Evolutionary conservation across 30 jellyfish, hydroid and myxozoan genomes (phyloP).

Genomic region (Turritopsis dohrnii): DNA sequence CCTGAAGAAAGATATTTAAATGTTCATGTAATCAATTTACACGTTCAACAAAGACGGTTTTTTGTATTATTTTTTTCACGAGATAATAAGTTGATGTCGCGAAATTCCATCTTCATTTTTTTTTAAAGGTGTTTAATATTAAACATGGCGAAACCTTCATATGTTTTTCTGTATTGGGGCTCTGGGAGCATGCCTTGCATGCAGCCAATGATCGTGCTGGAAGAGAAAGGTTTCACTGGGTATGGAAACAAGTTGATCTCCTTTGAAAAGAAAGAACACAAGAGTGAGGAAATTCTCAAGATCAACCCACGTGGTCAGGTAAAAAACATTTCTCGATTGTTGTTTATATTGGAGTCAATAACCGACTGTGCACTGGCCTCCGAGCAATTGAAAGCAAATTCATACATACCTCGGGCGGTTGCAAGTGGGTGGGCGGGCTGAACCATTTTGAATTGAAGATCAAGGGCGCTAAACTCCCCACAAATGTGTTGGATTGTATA

Average conservation of each 20-base stretch:
- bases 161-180: slow-evolving; percentile 39
- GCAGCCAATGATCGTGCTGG: slow-evolving; percentile 44
- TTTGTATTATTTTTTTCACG: too few species aligned
- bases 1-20: too few species aligned
- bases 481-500: too few species aligned
- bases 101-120: too few species aligned
- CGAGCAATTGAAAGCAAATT: background rate
- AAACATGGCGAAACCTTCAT: background rate
- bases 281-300: slow-evolving; percentile 32
- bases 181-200: slow-evolving; percentile 61
- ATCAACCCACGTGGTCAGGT: slow-evolving; percentile 57
- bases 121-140: too few species aligned
- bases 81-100: too few species aligned
- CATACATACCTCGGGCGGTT: background rate
- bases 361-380: background rate
- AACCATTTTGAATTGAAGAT: too few species aligned
- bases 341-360: background rate
- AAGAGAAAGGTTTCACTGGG: slow-evolving; percentile 41
- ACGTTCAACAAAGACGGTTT: too few species aligned
- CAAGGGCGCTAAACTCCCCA: too few species aligned
- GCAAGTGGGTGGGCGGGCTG: too few species aligned
- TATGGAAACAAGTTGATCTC: slow-evolving; percentile 37
- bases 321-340: background rate
- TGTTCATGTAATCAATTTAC: too few species aligned
- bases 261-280: slow-evolving; percentile 30